These are phyloP conservation scores for Indicator indicator DNA, from an alignment of 2,113 vertebrate genomes.

Conservation along the genomic window DNA sequence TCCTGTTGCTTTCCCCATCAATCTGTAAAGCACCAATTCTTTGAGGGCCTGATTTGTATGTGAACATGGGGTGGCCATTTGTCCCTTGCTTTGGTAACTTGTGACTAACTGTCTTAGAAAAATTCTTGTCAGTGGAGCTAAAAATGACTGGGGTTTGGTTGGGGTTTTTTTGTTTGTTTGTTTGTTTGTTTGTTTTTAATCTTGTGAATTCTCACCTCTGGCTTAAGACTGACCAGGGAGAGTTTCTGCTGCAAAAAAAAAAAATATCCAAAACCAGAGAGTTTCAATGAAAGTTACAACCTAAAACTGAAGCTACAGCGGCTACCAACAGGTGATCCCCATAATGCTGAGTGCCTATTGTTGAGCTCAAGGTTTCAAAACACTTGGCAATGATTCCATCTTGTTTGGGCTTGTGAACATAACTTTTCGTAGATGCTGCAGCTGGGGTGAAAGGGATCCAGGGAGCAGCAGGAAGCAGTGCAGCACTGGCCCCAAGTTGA, in stretches of 20 bases:
- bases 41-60: background rate
- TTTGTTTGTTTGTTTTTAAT: background rate
- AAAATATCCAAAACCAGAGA: background rate
- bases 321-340: constrained; percentile 33
- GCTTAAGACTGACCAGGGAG: background rate
- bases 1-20: background rate
- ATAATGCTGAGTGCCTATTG: constrained; percentile 2
- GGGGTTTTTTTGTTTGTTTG: background rate
- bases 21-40: accelerated
- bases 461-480: background rate
- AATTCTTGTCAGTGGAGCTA: background rate
- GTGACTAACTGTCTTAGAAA: background rate
- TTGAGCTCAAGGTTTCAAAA: constrained; percentile 29
- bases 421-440: constrained; percentile 37
- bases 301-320: constrained; percentile 20
- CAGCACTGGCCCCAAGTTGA: background rate
- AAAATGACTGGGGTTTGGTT: background rate
- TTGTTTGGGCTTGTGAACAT: constrained; percentile 54
- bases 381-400: constrained; percentile 47
- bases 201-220: background rate
- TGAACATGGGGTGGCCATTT: background rate
- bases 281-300: constrained; percentile 2
- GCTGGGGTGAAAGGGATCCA: constrained; percentile 63
- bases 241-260: background rate
- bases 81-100: background rate